Percentiles rank a stretch among this genome's conserved stretches.
phyloP scores from a whole-genome alignment of 2,888 invertebrate species.

The Troglohyphantes excavatus region DNA sequence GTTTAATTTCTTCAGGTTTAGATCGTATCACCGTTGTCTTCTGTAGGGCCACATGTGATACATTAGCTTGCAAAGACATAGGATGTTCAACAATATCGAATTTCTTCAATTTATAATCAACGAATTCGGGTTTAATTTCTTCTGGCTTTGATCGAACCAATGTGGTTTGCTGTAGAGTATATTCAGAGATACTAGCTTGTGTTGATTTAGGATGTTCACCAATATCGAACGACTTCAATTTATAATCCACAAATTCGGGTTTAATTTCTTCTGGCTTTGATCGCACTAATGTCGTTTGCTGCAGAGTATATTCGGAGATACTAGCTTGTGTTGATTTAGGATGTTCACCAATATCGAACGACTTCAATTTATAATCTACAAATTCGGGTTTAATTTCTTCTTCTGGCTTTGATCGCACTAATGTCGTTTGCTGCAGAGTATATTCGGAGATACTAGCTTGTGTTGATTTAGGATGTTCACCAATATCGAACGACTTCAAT shows the following conservation, averaged over 20 bases:
- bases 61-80: constrained; percentile 11
- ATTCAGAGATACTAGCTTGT: constrained; percentile 35
- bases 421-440: constrained; percentile 58
- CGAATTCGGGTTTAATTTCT: constrained; percentile 55
- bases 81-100: neutral
- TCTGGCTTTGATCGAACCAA: constrained; percentile 35
- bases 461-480: constrained; percentile 36
- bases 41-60: constrained; percentile 50
- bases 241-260: constrained; percentile 71
- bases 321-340: constrained; percentile 51
- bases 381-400: constrained; percentile 66
- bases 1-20: constrained; percentile 45
- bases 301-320: constrained; percentile 40
- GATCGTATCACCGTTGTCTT: constrained; percentile 44
- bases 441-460: constrained; percentile 50
- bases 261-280: constrained; percentile 54
- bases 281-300: constrained; percentile 64
- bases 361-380: constrained; percentile 54
- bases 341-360: constrained; percentile 22
- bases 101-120: constrained; percentile 34
- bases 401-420: constrained; percentile 32
- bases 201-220: constrained; percentile 47
- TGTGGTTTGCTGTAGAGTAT: constrained; percentile 1
- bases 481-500: constrained; percentile 21
- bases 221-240: constrained; percentile 43